phyloP scores from a whole-genome alignment of 1,140 invertebrate species.

The Piezodorus guildinii region DNA sequence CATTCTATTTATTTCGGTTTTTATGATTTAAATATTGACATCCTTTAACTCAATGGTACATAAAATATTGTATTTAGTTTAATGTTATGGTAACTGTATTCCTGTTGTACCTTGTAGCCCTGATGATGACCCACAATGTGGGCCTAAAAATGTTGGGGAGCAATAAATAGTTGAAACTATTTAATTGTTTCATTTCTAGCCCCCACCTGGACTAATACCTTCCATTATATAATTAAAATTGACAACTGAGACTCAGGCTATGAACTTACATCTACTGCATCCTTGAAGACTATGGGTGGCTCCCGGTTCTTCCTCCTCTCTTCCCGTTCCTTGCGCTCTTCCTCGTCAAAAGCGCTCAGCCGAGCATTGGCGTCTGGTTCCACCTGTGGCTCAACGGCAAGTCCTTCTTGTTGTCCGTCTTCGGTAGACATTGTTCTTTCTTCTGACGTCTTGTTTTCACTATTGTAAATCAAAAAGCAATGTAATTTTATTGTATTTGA shows the following conservation, averaged over 20 bases:
- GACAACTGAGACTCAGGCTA: not conserved
- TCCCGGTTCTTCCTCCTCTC: conserved; percentile 60
- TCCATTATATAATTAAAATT: too few species aligned
- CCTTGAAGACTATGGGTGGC: conserved; percentile 72
- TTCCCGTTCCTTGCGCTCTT: conserved; percentile 51
- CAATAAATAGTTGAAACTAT: too few species aligned
- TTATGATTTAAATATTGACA: too few species aligned
- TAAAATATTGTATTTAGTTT: too few species aligned
- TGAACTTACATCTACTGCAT: conserved; percentile 52
- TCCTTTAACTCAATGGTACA: too few species aligned
- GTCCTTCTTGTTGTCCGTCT: conserved; percentile 25
- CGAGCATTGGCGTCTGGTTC: conserved; percentile 33
- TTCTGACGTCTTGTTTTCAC: not conserved
- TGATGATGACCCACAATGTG: too few species aligned
- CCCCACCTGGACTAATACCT: too few species aligned
- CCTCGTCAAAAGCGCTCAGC: conserved; percentile 40
- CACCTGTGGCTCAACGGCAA: conserved; percentile 31
- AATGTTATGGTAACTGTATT: too few species aligned
- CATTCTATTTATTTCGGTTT: too few species aligned
- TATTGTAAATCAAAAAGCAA: not conserved
- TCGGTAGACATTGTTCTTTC: conserved; percentile 21
- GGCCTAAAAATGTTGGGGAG: too few species aligned
- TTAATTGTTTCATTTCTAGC: too few species aligned
- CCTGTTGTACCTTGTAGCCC: too few species aligned
- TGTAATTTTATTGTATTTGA: not conserved